Evolutionary conservation across 2,888 invertebrate species (phyloP).

Genomic region (Mesorhabditis sp.): DNA sequence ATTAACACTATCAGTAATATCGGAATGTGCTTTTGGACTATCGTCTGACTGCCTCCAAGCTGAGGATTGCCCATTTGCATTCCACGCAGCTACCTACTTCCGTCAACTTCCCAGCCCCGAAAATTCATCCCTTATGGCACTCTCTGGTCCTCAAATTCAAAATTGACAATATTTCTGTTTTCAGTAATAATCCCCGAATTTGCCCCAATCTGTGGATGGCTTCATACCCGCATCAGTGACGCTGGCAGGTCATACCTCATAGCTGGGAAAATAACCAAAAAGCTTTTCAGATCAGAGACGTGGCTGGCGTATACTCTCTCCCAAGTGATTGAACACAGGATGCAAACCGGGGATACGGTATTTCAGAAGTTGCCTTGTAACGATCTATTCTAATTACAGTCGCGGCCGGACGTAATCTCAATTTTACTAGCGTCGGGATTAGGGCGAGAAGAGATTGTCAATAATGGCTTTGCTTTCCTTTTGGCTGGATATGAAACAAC

Average conservation of each 20-base stretch:
- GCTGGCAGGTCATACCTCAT: not conserved
- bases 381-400: not conserved
- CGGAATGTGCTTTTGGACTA: not conserved
- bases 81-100: slow-evolving; percentile 3
- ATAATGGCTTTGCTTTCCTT: not conserved
- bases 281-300: not conserved
- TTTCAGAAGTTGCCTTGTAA: not conserved
- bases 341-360: not conserved
- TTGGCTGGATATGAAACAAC: slow-evolving; percentile 64
- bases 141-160: not conserved
- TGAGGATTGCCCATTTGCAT: not conserved
- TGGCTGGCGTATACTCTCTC: not conserved
- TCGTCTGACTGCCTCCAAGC: not conserved
- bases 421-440: not conserved
- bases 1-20: not conserved
- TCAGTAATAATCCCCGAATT: slow-evolving; percentile 3
- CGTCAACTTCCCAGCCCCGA: not conserved
- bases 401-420: not conserved
- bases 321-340: not conserved
- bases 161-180: not conserved
- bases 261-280: too few relatives aligned
- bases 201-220: not conserved
- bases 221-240: not conserved
- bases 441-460: not conserved
- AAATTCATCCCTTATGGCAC: not conserved